These are phyloP conservation scores for Acestrorhynchus altus DNA, from an alignment of 2,797 vertebrate species.

Conservation along the genomic window DNA sequence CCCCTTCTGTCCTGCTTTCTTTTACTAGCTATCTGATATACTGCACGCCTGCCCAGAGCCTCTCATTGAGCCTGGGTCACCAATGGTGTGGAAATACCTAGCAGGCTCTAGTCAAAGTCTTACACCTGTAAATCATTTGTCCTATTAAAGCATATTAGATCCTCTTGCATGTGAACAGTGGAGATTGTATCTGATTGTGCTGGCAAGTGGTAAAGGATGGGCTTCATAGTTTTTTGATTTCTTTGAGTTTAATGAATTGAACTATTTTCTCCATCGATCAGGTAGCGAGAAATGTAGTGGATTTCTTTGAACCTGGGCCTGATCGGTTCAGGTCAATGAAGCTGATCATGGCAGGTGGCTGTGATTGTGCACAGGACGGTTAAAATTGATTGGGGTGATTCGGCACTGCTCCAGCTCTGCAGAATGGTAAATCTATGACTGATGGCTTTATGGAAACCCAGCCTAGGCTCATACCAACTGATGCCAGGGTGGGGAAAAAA, in stretches of 20 bases:
- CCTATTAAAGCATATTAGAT: conserved; percentile 74
- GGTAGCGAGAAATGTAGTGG: too few species aligned
- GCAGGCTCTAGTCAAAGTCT: conserved; percentile 81
- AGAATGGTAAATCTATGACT: too few species aligned
- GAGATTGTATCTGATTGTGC: conserved; percentile 4
- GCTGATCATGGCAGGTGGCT: too few species aligned
- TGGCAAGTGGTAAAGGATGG: not conserved
- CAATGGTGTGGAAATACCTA: conserved; percentile 89
- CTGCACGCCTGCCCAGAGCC: conserved; percentile 76
- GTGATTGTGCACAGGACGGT: too few species aligned
- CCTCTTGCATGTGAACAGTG: not conserved
- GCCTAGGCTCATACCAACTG: not conserved
- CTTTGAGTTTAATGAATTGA: not conserved
- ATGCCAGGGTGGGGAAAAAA: not conserved
- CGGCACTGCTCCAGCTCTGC: too few species aligned
- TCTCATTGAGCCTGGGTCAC: conserved; percentile 85
- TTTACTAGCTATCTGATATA: conserved; percentile 73
- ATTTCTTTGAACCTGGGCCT: too few species aligned
- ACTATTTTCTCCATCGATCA: too few species aligned
- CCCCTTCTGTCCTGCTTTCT: conserved; percentile 58
- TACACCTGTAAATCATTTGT: conserved; percentile 86
- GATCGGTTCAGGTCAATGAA: too few species aligned
- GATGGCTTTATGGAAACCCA: not conserved
- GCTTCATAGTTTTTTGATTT: not conserved
- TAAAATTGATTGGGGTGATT: too few species aligned